phyloP scores from a whole-genome alignment of 2,113 vertebrate species.

The Chionis minor region DNA sequence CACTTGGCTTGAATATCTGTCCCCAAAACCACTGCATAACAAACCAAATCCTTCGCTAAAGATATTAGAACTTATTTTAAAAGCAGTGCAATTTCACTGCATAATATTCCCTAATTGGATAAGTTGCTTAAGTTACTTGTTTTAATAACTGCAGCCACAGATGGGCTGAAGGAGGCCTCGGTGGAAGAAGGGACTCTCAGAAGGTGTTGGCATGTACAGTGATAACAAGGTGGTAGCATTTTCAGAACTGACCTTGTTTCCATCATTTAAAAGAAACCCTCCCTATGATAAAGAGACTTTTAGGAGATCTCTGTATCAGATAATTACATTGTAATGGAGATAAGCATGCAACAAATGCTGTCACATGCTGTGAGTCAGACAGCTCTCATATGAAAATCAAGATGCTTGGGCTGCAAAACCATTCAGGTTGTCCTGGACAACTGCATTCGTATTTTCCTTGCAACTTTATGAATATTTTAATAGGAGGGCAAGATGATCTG shows the following conservation, averaged over 20 bases:
- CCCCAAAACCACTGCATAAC: neutral
- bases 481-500: neutral
- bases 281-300: neutral
- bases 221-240: neutral
- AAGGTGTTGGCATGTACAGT: neutral
- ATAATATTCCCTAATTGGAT: neutral
- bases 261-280: constrained; percentile 31
- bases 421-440: neutral
- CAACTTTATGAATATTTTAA: neutral
- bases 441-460: neutral
- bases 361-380: neutral
- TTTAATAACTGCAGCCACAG: neutral
- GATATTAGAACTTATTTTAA: neutral
- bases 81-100: neutral
- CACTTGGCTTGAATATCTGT: neutral
- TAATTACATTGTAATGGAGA: constrained; percentile 8
- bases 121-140: neutral
- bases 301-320: neutral
- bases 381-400: neutral
- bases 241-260: constrained; percentile 26
- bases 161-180: neutral
- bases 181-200: neutral
- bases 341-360: neutral
- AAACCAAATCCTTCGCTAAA: neutral
- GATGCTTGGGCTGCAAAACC: neutral